Evolutionary conservation across 2,113 vertebrate species (phyloP).

Genomic region (Eulemur macaco): DNA sequence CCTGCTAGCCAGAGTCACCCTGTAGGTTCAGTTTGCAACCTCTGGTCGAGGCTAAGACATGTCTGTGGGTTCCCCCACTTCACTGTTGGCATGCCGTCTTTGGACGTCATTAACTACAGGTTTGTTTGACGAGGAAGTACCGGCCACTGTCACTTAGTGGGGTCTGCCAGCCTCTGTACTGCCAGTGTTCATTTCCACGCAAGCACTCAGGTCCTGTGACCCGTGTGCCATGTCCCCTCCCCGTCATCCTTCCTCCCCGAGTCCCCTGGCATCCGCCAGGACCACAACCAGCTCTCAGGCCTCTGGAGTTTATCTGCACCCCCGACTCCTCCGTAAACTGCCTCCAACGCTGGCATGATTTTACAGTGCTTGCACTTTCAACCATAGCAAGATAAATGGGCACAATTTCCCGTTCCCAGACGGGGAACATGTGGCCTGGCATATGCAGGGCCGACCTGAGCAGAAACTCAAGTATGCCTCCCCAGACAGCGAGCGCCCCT

Average conservation of each 20-base stretch:
- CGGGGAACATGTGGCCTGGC: slow-evolving; percentile 83
- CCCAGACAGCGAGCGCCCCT: slow-evolving; percentile 70
- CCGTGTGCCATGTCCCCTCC: background rate
- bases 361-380: slow-evolving; percentile 78
- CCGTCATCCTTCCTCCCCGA: slow-evolving; percentile 43
- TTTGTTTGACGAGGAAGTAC: background rate
- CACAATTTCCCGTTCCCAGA: slow-evolving; percentile 77
- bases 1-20: background rate
- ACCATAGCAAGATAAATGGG: slow-evolving; percentile 82
- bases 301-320: slow-evolving; percentile 60
- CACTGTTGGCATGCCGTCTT: accelerated
- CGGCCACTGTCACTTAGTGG: accelerated
- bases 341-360: slow-evolving; percentile 64
- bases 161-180: background rate
- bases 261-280: slow-evolving; percentile 45
- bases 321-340: slow-evolving; percentile 31
- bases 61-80: background rate
- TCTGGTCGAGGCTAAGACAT: background rate
- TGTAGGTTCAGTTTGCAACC: background rate
- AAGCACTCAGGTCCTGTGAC: accelerated
- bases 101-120: background rate
- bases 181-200: background rate
- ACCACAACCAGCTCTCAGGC: slow-evolving; percentile 38
- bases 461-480: slow-evolving; percentile 78
- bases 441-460: slow-evolving; percentile 81